phyloP scores from a whole-genome alignment of 2,888 invertebrate species.

The Drosophila borealis region DNA sequence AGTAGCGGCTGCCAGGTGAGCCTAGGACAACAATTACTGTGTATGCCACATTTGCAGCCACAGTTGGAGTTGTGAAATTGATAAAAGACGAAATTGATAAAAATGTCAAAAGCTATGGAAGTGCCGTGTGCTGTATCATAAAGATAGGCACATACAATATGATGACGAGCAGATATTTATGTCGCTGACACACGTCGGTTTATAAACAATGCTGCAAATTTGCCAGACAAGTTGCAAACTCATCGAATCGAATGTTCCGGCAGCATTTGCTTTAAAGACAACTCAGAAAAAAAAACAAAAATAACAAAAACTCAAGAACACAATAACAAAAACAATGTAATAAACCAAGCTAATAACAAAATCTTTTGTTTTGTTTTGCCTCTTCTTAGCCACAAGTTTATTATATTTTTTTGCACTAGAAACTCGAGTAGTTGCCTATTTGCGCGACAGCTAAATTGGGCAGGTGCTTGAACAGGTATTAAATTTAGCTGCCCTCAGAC shows the following conservation, averaged over 20 bases:
- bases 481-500: slow-evolving; percentile 33
- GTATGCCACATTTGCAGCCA: slow-evolving; percentile 24
- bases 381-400: not conserved
- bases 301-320: not conserved
- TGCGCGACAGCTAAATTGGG: no score
- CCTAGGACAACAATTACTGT: slow-evolving; percentile 58
- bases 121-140: slow-evolving; percentile 50
- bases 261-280: not conserved
- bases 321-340: slow-evolving; percentile 4
- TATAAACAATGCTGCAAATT: slow-evolving; percentile 36
- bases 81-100: slow-evolving; percentile 32
- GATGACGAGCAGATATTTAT: slow-evolving; percentile 2
- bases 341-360: slow-evolving; percentile 4
- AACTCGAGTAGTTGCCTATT: slow-evolving; percentile 14
- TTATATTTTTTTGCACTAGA: not conserved
- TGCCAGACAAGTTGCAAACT: no score
- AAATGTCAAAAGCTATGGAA: slow-evolving; percentile 14
- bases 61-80: slow-evolving; percentile 58
- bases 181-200: slow-evolving; percentile 18
- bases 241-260: slow-evolving; percentile 40
- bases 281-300: not conserved
- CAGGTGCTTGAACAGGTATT: slow-evolving; percentile 17
- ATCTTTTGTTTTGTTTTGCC: slow-evolving; percentile 1
- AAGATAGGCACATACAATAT: slow-evolving; percentile 23
- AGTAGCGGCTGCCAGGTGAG: slow-evolving; percentile 21